phyloP scores from a whole-genome alignment of 2,113 vertebrate genomes.

The Aspidoscelis tigris region DNA sequence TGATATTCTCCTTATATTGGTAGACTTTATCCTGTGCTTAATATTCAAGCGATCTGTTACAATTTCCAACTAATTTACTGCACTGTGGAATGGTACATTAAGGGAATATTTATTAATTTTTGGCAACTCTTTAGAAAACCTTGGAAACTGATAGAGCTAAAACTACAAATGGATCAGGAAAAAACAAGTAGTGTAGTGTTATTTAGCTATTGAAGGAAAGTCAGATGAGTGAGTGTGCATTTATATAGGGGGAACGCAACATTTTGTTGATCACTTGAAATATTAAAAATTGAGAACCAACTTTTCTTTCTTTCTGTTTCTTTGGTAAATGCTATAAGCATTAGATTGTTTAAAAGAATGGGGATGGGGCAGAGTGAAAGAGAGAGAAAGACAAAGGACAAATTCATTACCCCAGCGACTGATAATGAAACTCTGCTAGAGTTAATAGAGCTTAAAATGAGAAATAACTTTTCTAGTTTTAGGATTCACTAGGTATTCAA shows the following conservation, averaged over 20 bases:
- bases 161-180: not conserved
- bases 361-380: not conserved
- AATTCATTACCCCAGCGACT: not conserved
- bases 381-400: not conserved
- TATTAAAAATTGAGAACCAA: not conserved
- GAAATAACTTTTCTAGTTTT: not conserved
- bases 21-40: not conserved
- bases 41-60: not conserved
- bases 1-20: not conserved
- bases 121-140: not conserved
- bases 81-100: not conserved
- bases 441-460: not conserved
- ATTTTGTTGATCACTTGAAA: not conserved
- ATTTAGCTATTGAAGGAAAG: not conserved
- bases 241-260: not conserved
- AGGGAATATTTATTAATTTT: not conserved
- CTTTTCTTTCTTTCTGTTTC: not conserved
- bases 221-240: not conserved
- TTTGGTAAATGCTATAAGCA: not conserved
- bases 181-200: not conserved
- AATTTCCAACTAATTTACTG: not conserved
- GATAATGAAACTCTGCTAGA: not conserved
- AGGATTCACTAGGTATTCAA: not conserved
- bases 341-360: not conserved
- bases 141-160: not conserved